Evolutionary conservation across 2,888 invertebrate species (phyloP).

Genomic region (Acrobeloides nanus): DNA sequence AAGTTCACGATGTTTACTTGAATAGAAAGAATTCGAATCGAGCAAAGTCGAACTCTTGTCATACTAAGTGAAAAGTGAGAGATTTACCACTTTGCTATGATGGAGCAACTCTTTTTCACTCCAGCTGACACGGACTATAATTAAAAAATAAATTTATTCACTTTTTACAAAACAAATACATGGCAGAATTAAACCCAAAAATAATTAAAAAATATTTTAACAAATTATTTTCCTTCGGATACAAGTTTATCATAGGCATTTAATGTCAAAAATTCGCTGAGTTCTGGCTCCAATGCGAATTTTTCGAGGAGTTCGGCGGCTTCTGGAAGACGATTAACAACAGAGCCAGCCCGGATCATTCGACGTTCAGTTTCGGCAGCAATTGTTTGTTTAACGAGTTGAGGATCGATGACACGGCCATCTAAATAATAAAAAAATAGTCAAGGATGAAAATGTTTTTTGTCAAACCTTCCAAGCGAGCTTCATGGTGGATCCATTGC

Average conservation of each 20-base stretch:
- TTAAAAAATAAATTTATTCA: too few relatives aligned
- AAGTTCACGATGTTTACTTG: too few relatives aligned
- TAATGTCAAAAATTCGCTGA: constrained; percentile 65
- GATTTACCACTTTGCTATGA: too few relatives aligned
- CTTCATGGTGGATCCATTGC: constrained; percentile 68
- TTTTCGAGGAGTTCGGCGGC: constrained; percentile 62
- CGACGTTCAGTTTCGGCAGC: constrained; percentile 48
- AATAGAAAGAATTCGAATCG: too few relatives aligned
- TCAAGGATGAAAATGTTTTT: constrained; percentile 4
- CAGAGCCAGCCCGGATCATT: constrained; percentile 42
- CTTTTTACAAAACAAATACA: too few relatives aligned
- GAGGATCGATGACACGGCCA: constrained; percentile 43
- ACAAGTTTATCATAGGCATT: constrained; percentile 51
- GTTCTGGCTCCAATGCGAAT: constrained; percentile 61
- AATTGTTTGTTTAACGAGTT: constrained; percentile 54
- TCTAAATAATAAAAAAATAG: constrained; percentile 38
- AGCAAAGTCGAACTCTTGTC: too few relatives aligned
- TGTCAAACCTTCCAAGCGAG: constrained; percentile 49
- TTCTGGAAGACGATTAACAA: constrained; percentile 45
- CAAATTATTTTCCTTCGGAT: constrained; percentile 47
- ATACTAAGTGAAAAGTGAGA: too few relatives aligned
- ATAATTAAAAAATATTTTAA: too few relatives aligned
- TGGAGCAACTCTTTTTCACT: too few relatives aligned
- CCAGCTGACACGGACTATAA: too few relatives aligned
- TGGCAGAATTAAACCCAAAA: too few relatives aligned